Percentiles rank a stretch among this genome's conserved stretches.
phyloP scores from a whole-genome alignment of 2,797 vertebrate genomes.

The Melanotaenia trifasciata region DNA sequence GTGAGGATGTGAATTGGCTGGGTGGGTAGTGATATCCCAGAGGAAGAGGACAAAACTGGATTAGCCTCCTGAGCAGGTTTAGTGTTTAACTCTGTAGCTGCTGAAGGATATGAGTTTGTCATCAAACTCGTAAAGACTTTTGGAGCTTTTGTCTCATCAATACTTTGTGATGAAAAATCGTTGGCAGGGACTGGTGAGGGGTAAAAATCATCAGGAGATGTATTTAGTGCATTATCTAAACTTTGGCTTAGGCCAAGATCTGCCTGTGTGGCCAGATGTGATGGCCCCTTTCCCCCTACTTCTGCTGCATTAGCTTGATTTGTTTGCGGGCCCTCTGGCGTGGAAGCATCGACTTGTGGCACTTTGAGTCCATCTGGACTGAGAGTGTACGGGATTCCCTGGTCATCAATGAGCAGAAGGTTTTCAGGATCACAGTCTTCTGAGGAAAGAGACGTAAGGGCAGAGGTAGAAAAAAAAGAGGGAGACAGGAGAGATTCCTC shows the following conservation, averaged over 20 bases:
- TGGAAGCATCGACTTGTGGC: slow-evolving; percentile 73
- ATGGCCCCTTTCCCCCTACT: slow-evolving; percentile 38
- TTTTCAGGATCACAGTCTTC: slow-evolving; percentile 68
- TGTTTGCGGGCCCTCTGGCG: slow-evolving; percentile 36
- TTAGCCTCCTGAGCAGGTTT: slow-evolving; percentile 44
- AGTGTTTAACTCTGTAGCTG: slow-evolving; percentile 20
- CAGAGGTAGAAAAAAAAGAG: slow-evolving; percentile 57
- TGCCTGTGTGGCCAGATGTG: slow-evolving; percentile 1
- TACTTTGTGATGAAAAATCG: slow-evolving; percentile 31
- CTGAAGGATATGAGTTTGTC: slow-evolving; percentile 25
- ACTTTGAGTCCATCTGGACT: slow-evolving; percentile 81
- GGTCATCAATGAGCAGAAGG: slow-evolving; percentile 85
- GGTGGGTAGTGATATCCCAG: slow-evolving; percentile 53
- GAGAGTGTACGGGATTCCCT: slow-evolving; percentile 85
- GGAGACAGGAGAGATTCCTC: slow-evolving; percentile 54
- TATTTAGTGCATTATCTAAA: slow-evolving; percentile 55
- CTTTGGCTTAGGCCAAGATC: slow-evolving; percentile 61
- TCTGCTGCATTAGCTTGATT: slow-evolving; percentile 34
- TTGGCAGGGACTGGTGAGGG: slow-evolving; percentile 43
- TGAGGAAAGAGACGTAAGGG: slow-evolving; percentile 52
- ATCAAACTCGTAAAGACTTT: slow-evolving; percentile 31
- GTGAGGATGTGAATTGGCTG: slow-evolving; percentile 78
- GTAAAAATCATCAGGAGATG: slow-evolving; percentile 42
- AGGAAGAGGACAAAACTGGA: slow-evolving; percentile 35
- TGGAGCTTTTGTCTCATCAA: slow-evolving; percentile 33